phyloP scores from a whole-genome alignment of 2,797 vertebrate species.

The Gephyroberyx darwinii region DNA sequence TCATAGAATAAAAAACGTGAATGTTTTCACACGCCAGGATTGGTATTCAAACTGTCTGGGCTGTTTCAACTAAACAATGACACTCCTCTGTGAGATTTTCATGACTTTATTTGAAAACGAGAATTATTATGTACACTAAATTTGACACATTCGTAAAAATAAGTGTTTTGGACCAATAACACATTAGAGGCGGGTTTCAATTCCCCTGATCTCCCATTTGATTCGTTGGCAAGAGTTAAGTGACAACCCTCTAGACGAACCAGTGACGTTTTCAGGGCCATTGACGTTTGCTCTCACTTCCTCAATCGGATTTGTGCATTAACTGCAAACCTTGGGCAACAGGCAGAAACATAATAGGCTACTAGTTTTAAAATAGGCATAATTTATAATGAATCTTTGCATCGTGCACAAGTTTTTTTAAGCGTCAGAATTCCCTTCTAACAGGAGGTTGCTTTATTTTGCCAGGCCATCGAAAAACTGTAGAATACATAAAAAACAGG shows the following conservation, averaged over 20 bases:
- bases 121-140: not conserved
- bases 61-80: not conserved
- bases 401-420: not conserved
- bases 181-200: conserved; percentile 26
- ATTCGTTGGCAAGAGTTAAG: conserved; percentile 49
- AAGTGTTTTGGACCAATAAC: conserved; percentile 31
- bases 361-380: too few relatives aligned
- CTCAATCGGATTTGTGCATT: conserved; percentile 18
- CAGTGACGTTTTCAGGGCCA: not conserved
- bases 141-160: conserved; percentile 32
- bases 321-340: too few relatives aligned
- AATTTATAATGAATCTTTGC: too few relatives aligned
- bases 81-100: not conserved
- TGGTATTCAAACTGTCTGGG: fast-evolving
- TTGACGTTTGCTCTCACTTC: conserved; percentile 50
- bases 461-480: not conserved
- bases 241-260: conserved; percentile 34
- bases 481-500: not conserved
- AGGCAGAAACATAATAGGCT: too few relatives aligned
- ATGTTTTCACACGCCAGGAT: not conserved
- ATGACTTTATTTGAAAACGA: not conserved
- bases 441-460: not conserved
- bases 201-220: not conserved
- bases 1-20: not conserved
- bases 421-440: not conserved